These are phyloP conservation scores for Octonoba sinensis DNA, from an alignment of 2,888 invertebrate species.

Conservation along the genomic window DNA sequence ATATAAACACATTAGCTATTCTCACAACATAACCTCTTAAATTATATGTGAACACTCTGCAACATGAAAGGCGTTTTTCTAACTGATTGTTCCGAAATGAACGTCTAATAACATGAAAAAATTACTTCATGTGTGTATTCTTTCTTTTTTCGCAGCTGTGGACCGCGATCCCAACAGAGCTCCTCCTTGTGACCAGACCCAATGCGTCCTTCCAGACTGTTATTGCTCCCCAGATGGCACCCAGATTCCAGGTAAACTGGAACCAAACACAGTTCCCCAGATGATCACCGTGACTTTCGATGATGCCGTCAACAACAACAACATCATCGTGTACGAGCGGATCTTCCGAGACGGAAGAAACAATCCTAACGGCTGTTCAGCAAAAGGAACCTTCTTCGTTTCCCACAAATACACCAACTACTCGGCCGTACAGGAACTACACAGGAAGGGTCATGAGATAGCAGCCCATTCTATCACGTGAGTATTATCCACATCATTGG, in stretches of 20 bases:
- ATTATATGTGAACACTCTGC: too few relatives aligned
- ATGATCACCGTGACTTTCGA: conserved; percentile 71
- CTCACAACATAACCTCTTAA: too few relatives aligned
- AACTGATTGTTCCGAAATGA: too few relatives aligned
- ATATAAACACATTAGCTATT: too few relatives aligned
- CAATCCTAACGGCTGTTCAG: conserved; percentile 70
- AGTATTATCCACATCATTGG: conserved; percentile 69
- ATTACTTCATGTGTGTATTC: too few relatives aligned
- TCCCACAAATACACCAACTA: conserved; percentile 71
- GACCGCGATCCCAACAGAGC: conserved; percentile 70
- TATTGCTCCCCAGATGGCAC: conserved; percentile 70
- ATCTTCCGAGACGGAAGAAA: conserved; percentile 69
- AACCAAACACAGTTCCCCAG: conserved; percentile 69
- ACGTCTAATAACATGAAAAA: too few relatives aligned
- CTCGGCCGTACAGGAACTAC: conserved; percentile 70
- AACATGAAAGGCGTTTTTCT: too few relatives aligned
- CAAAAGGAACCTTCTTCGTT: conserved; percentile 70
- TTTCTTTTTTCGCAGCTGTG: conserved; percentile 66
- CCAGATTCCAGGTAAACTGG: conserved; percentile 69
- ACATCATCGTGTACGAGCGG: conserved; percentile 70
- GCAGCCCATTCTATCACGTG: conserved; percentile 90
- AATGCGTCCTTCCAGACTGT: conserved; percentile 70
- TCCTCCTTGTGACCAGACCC: conserved; percentile 68
- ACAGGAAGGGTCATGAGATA: conserved; percentile 88
- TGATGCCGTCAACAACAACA: conserved; percentile 70